Evolutionary conservation across 2,797 vertebrate species (phyloP), one percentile per base, ranked within the genome.

Genomic region (Gallinago solitaria): DNA sequence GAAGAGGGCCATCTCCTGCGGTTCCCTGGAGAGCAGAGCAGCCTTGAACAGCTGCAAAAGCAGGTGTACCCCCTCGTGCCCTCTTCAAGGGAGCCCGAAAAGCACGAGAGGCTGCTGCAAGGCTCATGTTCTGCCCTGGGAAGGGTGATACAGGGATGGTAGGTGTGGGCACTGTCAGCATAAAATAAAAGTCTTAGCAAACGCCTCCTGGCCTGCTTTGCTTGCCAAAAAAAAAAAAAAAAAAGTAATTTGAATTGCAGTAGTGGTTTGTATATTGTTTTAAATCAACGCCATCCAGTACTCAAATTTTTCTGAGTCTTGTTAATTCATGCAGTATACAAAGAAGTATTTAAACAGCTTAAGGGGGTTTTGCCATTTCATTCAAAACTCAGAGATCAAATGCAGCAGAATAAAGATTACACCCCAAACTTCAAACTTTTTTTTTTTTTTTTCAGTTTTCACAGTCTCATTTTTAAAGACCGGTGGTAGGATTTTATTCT

Each of bases 131-230:
- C 33, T 69, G 35, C 30, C 74, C 50, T 65, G 71, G 53, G 35
- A 78, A 77, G 68, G 61, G 35, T 2, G 17, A 41, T n/a, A 11
- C 0, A 18, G 19, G 19, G 15, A n/a, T 33, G 32, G 60, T 3
- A 68, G 9, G 6, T 56, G 45, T 64, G 61, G 50, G 33, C 0
- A 0, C 33, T 4, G 0, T 1, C 1, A 37, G 75, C 23, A 12
- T n/a, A 30, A 68, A 43, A 8, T 37, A 64, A 47, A 32, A 81
- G 16, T 23, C 43, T 60, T 32, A 57, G 25, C 30, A 70, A 80
- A 80, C 16, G 28, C 56, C 27, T 84, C 50, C 57, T 61, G 33
- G 67, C 54, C 37, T 53, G 20, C 24, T 82, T 89, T 37, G 43
- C 59, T 61, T 74, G 47, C 0, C 0, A 79, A 70, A 80, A 78